Base-by-base conservation (phyloP, 2,888 invertebrate species). In the Synanthedon myopaeformis region DNA sequence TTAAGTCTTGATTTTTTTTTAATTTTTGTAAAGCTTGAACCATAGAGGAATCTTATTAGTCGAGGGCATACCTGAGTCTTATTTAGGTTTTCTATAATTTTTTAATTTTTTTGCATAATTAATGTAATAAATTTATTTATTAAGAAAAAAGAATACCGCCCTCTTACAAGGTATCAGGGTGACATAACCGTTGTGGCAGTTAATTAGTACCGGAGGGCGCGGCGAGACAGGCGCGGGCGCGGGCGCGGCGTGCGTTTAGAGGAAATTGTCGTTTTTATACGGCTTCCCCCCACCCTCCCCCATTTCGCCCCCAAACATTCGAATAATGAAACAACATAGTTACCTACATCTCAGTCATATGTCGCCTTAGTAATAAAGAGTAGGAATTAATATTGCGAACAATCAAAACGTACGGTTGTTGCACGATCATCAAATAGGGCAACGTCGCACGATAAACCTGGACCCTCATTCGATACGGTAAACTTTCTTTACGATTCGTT, bases 191-290 rank as follows among this genome's bases (percentile, higher is more conserved):
- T 70, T 69, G 79, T 77, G 79, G 82, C 82, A 84, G 87, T 87
- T 86, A 86, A 86, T 87, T 86, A 87, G 85, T 70, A 70, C 69
- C 69, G 74, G 74, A 82, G 85, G 83, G 83, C 75, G 82, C 80
- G 82, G 76, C 81, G 76, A 71, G 74, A 77, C 75, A 78, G 83
- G 84, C 84, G 82, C 81, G 78, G 78, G 82, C 79, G 82, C 82
- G 83, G 84, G 83, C 74, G 84, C 82, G 83, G 74, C 82, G 66
- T 63, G 65, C 74, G 80, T 80, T 82, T 79, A 78, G 84, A 84
- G 85, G 86, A 84, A 85, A 85, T 85, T 83, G 86, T 86, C 82
- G 84, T 86, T 86, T 85, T 86, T 86, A 86, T 85, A 87, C 76
- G 85, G 83, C 77, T 81, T 82, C 80, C 75, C 74, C 80, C 76